phyloP scores from a whole-genome alignment of 2,888 invertebrate genomes.

The Abrostola tripartita region DNA sequence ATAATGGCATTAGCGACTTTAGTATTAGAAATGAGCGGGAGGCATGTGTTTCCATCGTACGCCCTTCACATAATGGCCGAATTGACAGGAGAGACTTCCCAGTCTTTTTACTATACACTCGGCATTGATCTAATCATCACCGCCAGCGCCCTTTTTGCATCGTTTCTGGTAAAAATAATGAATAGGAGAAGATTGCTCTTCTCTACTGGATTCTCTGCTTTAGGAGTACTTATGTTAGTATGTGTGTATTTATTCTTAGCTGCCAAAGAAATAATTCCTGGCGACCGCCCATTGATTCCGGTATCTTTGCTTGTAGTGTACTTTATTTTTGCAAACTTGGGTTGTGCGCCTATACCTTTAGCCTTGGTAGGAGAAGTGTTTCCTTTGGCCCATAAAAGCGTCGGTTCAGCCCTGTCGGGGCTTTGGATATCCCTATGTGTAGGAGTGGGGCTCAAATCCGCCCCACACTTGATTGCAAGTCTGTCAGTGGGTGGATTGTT shows the following conservation, averaged over 20 bases:
- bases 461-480: constrained; percentile 60
- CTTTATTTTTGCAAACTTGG: constrained; percentile 66
- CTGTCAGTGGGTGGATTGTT: constrained; percentile 73
- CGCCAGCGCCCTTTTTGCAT: constrained; percentile 60
- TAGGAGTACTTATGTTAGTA: constrained; percentile 56
- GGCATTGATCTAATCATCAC: constrained; percentile 66
- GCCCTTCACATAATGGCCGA: constrained; percentile 62
- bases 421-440: constrained; percentile 59
- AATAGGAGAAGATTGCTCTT: constrained; percentile 66
- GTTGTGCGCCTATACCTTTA: constrained; percentile 68
- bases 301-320: constrained; percentile 61
- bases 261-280: constrained; percentile 55
- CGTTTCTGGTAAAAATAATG: constrained; percentile 62
- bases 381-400: constrained; percentile 65
- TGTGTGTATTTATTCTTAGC: constrained; percentile 59
- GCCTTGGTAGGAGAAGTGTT: constrained; percentile 68
- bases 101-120: constrained; percentile 65
- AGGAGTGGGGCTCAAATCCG: constrained; percentile 59
- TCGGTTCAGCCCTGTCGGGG: constrained; percentile 62
- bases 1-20: constrained; percentile 59
- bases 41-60: constrained; percentile 68
- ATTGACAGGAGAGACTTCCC: constrained; percentile 58
- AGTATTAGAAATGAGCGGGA: constrained; percentile 65
- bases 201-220: constrained; percentile 61
- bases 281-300: constrained; percentile 54